A percentile compares a stretch with the other conserved stretches of the same genome.
phyloP scores from a whole-genome alignment of 2,888 invertebrate species.

The Polymixis lichenea region DNA sequence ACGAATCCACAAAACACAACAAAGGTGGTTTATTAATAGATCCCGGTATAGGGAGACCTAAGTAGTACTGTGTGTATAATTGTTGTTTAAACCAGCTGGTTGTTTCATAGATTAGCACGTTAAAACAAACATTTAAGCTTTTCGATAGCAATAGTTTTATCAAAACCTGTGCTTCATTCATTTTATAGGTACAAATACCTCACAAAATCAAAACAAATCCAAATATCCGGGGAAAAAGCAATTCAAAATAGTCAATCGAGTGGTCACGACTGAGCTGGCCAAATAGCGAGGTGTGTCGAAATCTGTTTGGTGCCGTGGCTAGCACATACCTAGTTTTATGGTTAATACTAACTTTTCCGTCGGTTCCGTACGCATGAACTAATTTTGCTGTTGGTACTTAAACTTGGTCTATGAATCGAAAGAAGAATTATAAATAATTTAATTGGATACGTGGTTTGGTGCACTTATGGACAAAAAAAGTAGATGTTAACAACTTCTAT shows the following conservation, averaged over 20 bases:
- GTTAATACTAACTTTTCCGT: not conserved
- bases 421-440: not conserved
- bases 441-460: not conserved
- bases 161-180: not conserved
- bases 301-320: constrained; percentile 70
- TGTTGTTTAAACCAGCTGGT: too few relatives aligned
- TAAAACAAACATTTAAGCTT: not conserved
- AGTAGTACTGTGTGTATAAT: too few relatives aligned
- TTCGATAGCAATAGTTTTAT: not conserved
- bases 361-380: not conserved
- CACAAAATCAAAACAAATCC: constrained; percentile 53
- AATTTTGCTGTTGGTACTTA: not conserved
- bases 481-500: not conserved
- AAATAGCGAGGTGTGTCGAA: constrained; percentile 82
- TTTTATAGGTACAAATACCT: constrained; percentile 51
- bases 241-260: constrained; percentile 70
- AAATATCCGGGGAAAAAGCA: constrained; percentile 60
- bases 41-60: too few relatives aligned
- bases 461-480: not conserved
- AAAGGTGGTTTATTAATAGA: too few relatives aligned
- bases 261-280: constrained; percentile 75
- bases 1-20: too few relatives aligned
- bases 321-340: constrained; percentile 55
- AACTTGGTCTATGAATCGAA: not conserved
- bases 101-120: not conserved